Evolutionary conservation across 2,888 invertebrate species (phyloP), one percentile per base, ranked within the genome.

Genomic region (Argyresthia goedartella): DNA sequence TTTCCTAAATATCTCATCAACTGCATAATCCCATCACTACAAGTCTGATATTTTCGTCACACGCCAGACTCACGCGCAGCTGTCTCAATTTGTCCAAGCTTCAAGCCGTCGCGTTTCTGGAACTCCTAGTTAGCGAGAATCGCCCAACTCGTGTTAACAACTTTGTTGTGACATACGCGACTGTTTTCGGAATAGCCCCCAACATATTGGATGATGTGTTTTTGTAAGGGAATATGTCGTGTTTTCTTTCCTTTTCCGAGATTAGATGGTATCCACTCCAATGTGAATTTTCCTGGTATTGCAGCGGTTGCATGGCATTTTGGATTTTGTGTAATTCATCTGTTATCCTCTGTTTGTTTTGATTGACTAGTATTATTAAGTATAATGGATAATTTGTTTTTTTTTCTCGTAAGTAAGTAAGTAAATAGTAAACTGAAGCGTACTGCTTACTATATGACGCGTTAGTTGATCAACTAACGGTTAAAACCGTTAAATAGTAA

Each of bases 151-250:
- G 69, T 81, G 82, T 84, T 84, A 81, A 85, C 85, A 82, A 78
- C 79, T 68, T 70, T 82, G 82, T 84, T 86, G 77, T 86, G 84
- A 84, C 81, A 67, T 74, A 53, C 61, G 55, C 60, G 66, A 67
- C 72, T 75, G 76, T 76, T 76, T 76, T 67, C 69, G 58, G 70
- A 76, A 75, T 66, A 69, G 64, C 61, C 57, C 65, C 59, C 13
- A 33, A 35, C 36, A 36, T 51, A 51, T 44, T 51, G 45, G 51
- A 14, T 35, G 7, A 13, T 36, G 48, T 46, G 46, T 46, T 46
- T 46, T 47, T 47, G 47, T n/a, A 6, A n/a, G 46, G 33, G 34
- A 33, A 47, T 44, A 14, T 7, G 14, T 44, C 15, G 33, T 46
- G 33, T 33, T 25, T 45, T 45, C 25, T 45, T 45, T 8, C 1